Evolutionary conservation across 2,113 vertebrate species (phyloP).

Genomic region (Mionectes macconnelli): DNA sequence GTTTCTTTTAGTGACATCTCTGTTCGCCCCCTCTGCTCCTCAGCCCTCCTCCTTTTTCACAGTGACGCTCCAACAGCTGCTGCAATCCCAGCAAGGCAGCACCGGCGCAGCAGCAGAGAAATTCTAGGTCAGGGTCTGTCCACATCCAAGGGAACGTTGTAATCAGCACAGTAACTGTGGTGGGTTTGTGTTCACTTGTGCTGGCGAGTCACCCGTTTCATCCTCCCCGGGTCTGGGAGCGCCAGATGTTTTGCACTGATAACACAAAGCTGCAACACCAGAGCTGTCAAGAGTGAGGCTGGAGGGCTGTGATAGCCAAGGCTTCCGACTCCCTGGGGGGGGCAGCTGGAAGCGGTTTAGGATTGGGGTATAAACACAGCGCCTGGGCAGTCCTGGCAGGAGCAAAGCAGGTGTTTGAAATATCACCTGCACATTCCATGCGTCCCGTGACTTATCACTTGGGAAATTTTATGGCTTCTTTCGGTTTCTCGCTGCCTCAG

Average conservation of each 20-base stretch:
- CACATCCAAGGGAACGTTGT: neutral
- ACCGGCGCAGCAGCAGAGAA: neutral
- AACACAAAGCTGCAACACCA: neutral
- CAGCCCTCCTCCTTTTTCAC: neutral
- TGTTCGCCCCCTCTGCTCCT: neutral
- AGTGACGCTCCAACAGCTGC: neutral
- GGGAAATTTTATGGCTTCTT: neutral
- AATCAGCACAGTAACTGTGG: neutral
- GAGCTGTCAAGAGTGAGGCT: neutral
- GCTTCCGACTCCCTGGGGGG: neutral
- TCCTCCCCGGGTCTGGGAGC: neutral
- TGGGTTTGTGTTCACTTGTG: neutral
- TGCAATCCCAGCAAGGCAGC: neutral
- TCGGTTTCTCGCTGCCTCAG: neutral
- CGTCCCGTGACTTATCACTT: neutral
- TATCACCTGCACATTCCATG: neutral
- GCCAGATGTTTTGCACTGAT: constrained; percentile 57
- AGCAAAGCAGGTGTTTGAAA: neutral
- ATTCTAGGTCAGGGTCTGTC: neutral
- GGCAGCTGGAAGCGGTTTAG: neutral
- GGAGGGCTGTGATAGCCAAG: constrained; percentile 26
- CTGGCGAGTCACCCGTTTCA: neutral
- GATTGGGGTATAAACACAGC: neutral
- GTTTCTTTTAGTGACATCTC: neutral
- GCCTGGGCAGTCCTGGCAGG: neutral